phyloP scores from a whole-genome alignment of 2,888 invertebrate species.

The Phyllotreta striolata region DNA sequence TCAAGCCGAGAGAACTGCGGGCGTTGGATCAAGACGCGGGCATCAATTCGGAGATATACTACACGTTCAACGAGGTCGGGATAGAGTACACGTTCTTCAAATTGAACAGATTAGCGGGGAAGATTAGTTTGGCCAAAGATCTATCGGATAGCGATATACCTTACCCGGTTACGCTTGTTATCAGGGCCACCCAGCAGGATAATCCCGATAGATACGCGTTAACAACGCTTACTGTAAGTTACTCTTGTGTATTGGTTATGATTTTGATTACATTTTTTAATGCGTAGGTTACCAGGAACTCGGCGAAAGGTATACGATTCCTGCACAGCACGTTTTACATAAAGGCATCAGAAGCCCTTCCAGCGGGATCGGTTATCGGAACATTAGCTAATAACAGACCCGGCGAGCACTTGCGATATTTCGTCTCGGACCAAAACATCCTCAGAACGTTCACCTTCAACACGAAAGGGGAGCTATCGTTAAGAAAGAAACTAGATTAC shows the following conservation, averaged over 20 bases:
- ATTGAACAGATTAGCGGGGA: conserved; percentile 71
- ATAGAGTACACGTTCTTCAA: conserved; percentile 70
- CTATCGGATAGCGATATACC: conserved; percentile 69
- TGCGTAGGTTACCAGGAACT: conserved; percentile 57
- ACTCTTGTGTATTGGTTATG: neutral
- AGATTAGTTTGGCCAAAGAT: conserved; percentile 67
- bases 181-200: conserved; percentile 78
- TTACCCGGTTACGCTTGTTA: conserved; percentile 80
- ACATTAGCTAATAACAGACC: conserved; percentile 74
- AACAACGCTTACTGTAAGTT: conserved; percentile 75
- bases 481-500: conserved; percentile 79
- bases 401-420: conserved; percentile 74
- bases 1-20: conserved; percentile 76
- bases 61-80: conserved; percentile 71
- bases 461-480: conserved; percentile 79
- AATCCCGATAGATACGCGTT: conserved; percentile 87
- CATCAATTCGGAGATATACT: conserved; percentile 77
- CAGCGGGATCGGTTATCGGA: conserved; percentile 76
- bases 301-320: conserved; percentile 66
- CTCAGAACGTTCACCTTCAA: conserved; percentile 80
- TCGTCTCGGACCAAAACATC: conserved; percentile 77
- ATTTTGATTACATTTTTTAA: conserved; percentile 1
- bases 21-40: conserved; percentile 85
- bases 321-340: conserved; percentile 75
- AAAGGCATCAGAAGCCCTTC: conserved; percentile 78